Conservation (phyloP, 2,888 invertebrate species). For the Osedax fenrisi region DNA sequence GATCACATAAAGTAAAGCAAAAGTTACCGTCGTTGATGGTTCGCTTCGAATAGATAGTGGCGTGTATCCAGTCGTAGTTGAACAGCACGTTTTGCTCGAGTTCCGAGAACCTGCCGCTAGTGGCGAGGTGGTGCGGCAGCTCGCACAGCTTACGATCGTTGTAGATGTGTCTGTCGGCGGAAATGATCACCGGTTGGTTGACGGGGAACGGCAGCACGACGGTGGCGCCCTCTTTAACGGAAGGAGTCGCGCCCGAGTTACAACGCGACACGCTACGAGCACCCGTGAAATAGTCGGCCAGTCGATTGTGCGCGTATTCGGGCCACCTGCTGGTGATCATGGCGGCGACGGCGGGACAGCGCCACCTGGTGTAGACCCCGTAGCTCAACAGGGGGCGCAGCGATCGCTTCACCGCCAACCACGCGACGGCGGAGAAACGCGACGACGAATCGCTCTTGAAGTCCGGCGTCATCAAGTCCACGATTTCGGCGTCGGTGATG, state of each 20-base stretch:
- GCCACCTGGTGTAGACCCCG: slow-evolving; percentile 40
- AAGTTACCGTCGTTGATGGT: slow-evolving; percentile 42
- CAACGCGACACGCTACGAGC: neutral
- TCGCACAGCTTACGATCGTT: slow-evolving; percentile 48
- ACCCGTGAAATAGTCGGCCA: slow-evolving; percentile 49
- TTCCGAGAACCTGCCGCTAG: slow-evolving; percentile 44
- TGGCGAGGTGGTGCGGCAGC: slow-evolving; percentile 45
- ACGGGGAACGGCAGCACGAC: slow-evolving; percentile 38
- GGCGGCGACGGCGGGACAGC: slow-evolving; percentile 40
- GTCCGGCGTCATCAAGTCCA: slow-evolving; percentile 47
- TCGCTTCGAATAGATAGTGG: slow-evolving; percentile 46
- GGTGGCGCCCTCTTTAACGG: neutral
- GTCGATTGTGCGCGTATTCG: slow-evolving; percentile 40
- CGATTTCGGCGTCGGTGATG: slow-evolving; percentile 48
- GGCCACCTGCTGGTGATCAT: slow-evolving; percentile 32
- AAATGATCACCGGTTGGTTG: slow-evolving; percentile 42
- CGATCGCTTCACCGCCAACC: neutral
- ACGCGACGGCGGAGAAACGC: neutral
- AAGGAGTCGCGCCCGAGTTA: neutral
- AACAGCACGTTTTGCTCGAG: slow-evolving; percentile 44
- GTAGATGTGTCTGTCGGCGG: slow-evolving; percentile 34
- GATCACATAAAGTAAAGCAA: too few species aligned
- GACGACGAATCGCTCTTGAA: slow-evolving; percentile 36
- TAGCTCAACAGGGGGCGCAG: slow-evolving; percentile 43
- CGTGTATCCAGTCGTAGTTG: slow-evolving; percentile 49